phyloP scores from a whole-genome alignment of 2,113 vertebrate species.

The Platycercus adscitus region DNA sequence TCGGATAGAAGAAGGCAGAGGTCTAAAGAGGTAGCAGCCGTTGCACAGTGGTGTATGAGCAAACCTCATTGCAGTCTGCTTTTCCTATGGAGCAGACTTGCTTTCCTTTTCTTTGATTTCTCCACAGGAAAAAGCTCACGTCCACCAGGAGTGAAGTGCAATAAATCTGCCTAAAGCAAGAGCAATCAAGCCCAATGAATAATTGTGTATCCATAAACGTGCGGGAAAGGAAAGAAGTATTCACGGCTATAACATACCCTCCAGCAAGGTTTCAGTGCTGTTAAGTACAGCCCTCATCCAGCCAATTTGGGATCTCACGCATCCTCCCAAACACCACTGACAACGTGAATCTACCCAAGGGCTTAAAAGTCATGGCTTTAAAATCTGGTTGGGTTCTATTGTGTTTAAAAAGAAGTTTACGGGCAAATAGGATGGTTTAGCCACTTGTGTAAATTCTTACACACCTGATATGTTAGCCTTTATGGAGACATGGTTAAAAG shows the following conservation, averaged over 20 bases:
- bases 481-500: not conserved
- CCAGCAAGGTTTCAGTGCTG: not conserved
- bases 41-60: accelerated
- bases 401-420: not conserved
- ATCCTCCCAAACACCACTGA: not conserved
- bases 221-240: not conserved
- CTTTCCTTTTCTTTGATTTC: not conserved
- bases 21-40: not conserved
- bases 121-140: not conserved
- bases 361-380: not conserved
- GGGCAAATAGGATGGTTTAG: not conserved
- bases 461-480: not conserved
- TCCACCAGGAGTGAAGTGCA: not conserved
- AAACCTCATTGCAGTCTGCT: not conserved
- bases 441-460: not conserved
- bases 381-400: not conserved
- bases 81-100: not conserved
- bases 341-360: not conserved
- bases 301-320: not conserved
- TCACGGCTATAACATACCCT: not conserved
- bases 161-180: not conserved
- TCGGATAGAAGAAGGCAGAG: not conserved
- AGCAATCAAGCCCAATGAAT: not conserved
- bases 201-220: not conserved
- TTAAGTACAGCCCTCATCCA: not conserved